Percentiles rank a stretch among this genome's conserved stretches.
Conservation (phyloP, 1,140 invertebrate species). For the Mactra quadrangularis region DNA sequence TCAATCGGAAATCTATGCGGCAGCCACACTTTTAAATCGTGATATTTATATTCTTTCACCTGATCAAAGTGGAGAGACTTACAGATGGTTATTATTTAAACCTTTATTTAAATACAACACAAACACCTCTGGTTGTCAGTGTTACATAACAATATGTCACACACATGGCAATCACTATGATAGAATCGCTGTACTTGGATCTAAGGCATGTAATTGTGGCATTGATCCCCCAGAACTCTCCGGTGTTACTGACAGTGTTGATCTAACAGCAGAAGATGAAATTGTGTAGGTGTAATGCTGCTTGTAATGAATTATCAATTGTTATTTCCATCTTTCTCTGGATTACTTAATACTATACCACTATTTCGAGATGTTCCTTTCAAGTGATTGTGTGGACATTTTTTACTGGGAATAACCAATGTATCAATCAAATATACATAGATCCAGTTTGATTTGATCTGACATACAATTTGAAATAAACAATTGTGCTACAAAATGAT, state of each 20-base stretch:
- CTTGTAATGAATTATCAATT: neutral
- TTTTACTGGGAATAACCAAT: no score
- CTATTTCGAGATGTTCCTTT: neutral
- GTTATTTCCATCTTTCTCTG: no score
- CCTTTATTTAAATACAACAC: constrained; percentile 67
- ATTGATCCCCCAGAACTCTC: constrained; percentile 64
- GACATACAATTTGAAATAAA: no score
- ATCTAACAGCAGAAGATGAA: constrained; percentile 63
- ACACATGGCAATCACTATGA: constrained; percentile 79
- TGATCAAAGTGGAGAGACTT: constrained; percentile 68
- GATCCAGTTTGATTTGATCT: no score
- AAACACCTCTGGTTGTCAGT: constrained; percentile 51
- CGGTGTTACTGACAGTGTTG: constrained; percentile 62
- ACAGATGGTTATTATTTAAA: constrained; percentile 75
- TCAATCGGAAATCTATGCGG: constrained; percentile 78
- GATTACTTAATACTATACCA: neutral
- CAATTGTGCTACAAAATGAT: no score
- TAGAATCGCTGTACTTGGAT: constrained; percentile 63
- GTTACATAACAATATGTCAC: constrained; percentile 76
- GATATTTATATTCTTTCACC: constrained; percentile 78
- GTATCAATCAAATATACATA: no score
- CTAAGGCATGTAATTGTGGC: constrained; percentile 71
- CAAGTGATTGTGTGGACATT: no score
- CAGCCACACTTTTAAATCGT: constrained; percentile 75
- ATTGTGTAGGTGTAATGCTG: constrained; percentile 17